Conservation (phyloP, 1,140 invertebrate genomes). For the Leucophenga varia region DNA sequence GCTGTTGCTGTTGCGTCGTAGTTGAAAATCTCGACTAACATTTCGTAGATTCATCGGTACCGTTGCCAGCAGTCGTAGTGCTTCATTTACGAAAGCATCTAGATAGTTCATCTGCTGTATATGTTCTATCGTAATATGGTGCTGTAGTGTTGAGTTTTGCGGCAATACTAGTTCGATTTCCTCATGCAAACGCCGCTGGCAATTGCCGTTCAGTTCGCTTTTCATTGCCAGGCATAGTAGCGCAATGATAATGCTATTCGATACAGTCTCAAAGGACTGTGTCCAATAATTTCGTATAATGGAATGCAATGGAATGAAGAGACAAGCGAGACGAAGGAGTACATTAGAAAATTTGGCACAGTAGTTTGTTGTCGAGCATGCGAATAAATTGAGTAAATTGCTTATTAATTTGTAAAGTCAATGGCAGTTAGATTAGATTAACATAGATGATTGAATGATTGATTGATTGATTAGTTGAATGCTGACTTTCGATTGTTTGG, state of each 20-base stretch:
- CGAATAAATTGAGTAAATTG: too few species aligned
- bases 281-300: too few species aligned
- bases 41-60: slow-evolving; percentile 49
- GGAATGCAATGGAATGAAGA: neutral
- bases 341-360: too few species aligned
- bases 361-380: too few species aligned
- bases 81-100: slow-evolving; percentile 45
- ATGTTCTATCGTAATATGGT: slow-evolving; percentile 36
- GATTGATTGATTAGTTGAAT: too few species aligned
- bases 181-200: slow-evolving; percentile 32
- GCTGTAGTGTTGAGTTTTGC: slow-evolving; percentile 16
- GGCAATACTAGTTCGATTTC: slow-evolving; percentile 35
- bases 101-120: slow-evolving; percentile 41
- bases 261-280: slow-evolving; percentile 50
- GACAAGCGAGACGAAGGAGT: too few species aligned
- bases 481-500: too few species aligned
- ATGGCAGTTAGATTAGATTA: too few species aligned
- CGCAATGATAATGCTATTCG: slow-evolving; percentile 45
- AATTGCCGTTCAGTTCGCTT: slow-evolving; percentile 28
- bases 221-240: slow-evolving; percentile 41
- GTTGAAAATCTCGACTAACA: slow-evolving; percentile 39
- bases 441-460: too few species aligned
- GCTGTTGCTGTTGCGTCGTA: slow-evolving; percentile 20
- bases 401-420: too few species aligned
- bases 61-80: slow-evolving; percentile 43